Conservation (phyloP, 2,888 invertebrate species). For the Noctua janthina region DNA sequence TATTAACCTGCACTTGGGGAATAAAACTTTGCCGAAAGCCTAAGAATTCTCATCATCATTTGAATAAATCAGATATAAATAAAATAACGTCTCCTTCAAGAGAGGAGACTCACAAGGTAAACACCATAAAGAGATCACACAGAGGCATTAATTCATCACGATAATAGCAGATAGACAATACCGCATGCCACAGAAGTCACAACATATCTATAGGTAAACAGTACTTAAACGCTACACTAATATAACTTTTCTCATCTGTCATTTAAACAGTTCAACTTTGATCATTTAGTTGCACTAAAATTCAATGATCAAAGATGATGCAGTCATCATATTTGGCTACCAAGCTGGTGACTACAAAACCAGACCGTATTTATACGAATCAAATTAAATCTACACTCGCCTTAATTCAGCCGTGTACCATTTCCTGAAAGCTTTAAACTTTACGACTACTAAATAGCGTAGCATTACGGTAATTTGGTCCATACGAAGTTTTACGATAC, state of each 20-base stretch:
- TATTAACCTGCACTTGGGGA: not conserved
- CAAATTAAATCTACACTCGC: conserved; percentile 24
- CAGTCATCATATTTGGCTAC: conserved; percentile 2
- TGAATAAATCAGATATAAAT: not conserved
- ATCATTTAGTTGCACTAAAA: not conserved
- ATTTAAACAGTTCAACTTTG: too few relatives aligned
- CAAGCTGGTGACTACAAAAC: not conserved
- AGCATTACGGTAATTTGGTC: conserved; percentile 48
- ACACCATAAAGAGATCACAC: conserved; percentile 29
- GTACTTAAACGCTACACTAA: conserved; percentile 9
- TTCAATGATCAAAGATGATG: not conserved
- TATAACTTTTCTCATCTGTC: not conserved
- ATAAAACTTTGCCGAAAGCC: not conserved
- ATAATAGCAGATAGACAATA: conserved; percentile 40
- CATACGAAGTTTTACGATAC: conserved; percentile 53
- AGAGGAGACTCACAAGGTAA: conserved; percentile 46
- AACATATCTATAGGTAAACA: not conserved
- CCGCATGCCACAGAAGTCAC: conserved; percentile 5
- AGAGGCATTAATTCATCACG: conserved; percentile 33
- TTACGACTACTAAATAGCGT: conserved; percentile 58
- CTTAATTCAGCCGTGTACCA: conserved; percentile 1
- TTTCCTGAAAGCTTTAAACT: conserved; percentile 45
- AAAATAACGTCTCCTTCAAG: not conserved
- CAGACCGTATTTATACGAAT: not conserved
- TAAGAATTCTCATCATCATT: not conserved